Evolutionary conservation across 2,113 vertebrate species (phyloP).

Genomic region (Diglossa brunneiventris): DNA sequence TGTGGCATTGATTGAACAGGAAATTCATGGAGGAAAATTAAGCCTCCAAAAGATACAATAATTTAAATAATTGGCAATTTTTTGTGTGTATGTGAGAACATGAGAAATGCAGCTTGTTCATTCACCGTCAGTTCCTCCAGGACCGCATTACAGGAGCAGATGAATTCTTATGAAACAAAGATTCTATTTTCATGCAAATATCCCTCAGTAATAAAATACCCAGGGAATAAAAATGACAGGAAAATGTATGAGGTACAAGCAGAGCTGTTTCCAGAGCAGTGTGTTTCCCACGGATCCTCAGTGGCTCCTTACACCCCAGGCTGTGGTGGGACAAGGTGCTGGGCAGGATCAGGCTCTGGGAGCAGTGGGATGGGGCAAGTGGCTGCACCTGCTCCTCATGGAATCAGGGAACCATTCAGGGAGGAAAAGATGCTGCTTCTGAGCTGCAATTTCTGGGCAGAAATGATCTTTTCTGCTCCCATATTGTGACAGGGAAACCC

Average conservation of each 20-base stretch:
- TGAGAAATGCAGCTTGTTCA: constrained; percentile 42
- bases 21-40: constrained; percentile 53
- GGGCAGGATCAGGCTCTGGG: neutral
- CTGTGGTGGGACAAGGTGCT: neutral
- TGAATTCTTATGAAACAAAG: constrained; percentile 67
- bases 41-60: constrained; percentile 57
- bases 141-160: constrained; percentile 5
- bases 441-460: neutral
- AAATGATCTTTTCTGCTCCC: neutral
- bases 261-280: constrained; percentile 2
- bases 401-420: neutral
- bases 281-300: neutral
- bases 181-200: constrained; percentile 73
- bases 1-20: constrained; percentile 31
- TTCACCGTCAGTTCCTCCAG: constrained; percentile 50
- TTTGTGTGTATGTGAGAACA: constrained; percentile 36
- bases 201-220: constrained; percentile 60
- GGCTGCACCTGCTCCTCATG: fast-evolving
- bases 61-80: constrained; percentile 60
- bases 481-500: neutral
- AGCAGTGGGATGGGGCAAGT: neutral
- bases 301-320: neutral
- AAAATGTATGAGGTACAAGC: constrained; percentile 55
- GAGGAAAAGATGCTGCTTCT: neutral
- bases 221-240: constrained; percentile 59